phyloP scores from a whole-genome alignment of 1,140 invertebrate species.

The Chymomyza costata region DNA sequence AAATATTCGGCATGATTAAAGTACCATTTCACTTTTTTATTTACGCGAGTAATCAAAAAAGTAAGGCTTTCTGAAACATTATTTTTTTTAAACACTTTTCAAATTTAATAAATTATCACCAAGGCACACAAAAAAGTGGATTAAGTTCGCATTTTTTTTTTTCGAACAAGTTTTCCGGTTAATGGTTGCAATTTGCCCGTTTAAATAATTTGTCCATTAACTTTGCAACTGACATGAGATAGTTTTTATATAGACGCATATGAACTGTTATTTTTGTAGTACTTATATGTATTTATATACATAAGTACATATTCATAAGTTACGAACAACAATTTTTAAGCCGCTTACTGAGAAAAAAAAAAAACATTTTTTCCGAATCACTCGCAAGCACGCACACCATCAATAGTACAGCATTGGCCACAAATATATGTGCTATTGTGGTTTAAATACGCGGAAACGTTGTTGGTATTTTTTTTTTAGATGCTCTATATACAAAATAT shows the following conservation, averaged over 20 bases:
- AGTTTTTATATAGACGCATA: constrained; percentile 16
- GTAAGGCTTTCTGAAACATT: too few species aligned
- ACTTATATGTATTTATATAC: too few species aligned
- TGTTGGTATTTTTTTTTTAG: constrained; percentile 29
- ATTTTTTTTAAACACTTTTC: too few species aligned
- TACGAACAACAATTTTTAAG: constrained; percentile 37
- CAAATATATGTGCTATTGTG: constrained; percentile 70
- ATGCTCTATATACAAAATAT: constrained; percentile 37
- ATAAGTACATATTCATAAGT: too few species aligned
- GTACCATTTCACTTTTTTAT: too few species aligned
- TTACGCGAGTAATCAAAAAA: too few species aligned
- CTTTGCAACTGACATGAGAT: constrained; percentile 33
- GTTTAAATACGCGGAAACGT: constrained; percentile 30
- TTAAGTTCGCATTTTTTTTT: too few species aligned
- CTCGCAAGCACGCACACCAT: constrained; percentile 8
- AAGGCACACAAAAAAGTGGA: too few species aligned
- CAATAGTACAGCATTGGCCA: constrained; percentile 38
- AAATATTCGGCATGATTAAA: too few species aligned
- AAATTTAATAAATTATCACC: too few species aligned
- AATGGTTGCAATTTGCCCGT: constrained; percentile 42
- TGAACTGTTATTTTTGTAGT: background rate
- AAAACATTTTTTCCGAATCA: constrained; percentile 44
- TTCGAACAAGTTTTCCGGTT: too few species aligned
- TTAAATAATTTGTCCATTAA: constrained; percentile 53
- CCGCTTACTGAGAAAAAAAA: constrained; percentile 26